A percentile compares a stretch with the other conserved stretches of the same genome.
These are phyloP conservation scores for Pipistrellus kuhlii DNA, from an alignment of 2,797 vertebrate genomes.

Conservation along the genomic window DNA sequence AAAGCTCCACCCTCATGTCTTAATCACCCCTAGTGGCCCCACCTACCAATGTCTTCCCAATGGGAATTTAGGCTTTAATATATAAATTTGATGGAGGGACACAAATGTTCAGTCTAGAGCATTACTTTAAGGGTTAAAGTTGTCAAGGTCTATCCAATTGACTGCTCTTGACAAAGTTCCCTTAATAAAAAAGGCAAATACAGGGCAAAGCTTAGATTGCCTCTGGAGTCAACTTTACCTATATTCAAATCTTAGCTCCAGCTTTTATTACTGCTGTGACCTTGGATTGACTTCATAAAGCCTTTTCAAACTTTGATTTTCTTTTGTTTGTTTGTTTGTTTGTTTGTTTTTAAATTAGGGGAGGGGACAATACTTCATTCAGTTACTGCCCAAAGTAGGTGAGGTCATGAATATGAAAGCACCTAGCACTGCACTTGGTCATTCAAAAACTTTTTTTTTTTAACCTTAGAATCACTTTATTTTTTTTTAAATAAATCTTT, in stretches of 20 bases:
- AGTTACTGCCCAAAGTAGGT: neutral
- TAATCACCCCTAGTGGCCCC: neutral
- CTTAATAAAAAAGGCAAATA: neutral
- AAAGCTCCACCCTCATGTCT: neutral
- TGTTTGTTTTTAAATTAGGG: neutral
- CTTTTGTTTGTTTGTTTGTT: neutral
- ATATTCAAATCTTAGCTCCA: conserved; percentile 44
- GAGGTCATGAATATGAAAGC: neutral
- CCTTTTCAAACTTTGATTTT: neutral
- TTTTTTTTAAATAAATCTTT: too few species aligned
- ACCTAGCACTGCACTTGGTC: neutral
- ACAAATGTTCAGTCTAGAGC: neutral
- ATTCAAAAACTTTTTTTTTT: neutral
- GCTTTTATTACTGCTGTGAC: conserved; percentile 47
- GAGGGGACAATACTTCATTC: neutral
- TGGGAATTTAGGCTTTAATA: neutral
- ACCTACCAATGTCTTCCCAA: neutral
- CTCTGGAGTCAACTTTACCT: neutral
- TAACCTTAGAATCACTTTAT: too few species aligned
- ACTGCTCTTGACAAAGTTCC: neutral
- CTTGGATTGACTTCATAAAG: conserved; percentile 27
- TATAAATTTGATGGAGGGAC: neutral
- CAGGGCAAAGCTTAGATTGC: neutral
- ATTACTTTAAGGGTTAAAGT: neutral
- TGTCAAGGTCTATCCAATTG: neutral